phyloP scores from a whole-genome alignment of 2,113 vertebrate species.

The Athene cunicularia region DNA sequence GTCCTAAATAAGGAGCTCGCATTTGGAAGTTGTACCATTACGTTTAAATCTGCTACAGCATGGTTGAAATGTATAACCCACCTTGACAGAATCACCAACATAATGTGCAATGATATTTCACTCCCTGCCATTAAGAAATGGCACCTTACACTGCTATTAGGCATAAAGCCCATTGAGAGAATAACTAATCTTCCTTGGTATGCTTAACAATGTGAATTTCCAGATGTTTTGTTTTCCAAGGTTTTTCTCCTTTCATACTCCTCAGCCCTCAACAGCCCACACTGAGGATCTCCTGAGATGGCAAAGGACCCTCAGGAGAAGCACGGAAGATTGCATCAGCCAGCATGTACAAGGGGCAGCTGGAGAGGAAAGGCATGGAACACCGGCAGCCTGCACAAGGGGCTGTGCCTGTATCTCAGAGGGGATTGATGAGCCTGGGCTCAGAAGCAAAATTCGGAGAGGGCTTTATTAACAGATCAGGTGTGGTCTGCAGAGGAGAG shows the following conservation, averaged over 20 bases:
- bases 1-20: background rate
- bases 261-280: background rate
- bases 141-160: background rate
- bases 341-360: rapidly evolving
- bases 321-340: background rate
- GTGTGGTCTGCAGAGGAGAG: background rate
- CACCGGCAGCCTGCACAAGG: background rate
- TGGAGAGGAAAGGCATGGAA: background rate
- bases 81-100: background rate
- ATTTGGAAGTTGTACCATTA: background rate
- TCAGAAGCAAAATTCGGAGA: background rate
- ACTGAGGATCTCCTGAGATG: background rate
- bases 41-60: background rate
- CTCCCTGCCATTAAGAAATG: background rate
- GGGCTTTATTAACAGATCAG: rapidly evolving
- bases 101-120: background rate
- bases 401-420: background rate
- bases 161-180: background rate
- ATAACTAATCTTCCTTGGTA: background rate
- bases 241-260: background rate
- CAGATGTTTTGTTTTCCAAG: background rate
- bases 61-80: background rate
- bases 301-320: background rate
- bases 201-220: background rate
- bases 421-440: background rate